Base-by-base conservation (phyloP, 2,113 vertebrate species). In the Onychorhynchus coronatus region DNA sequence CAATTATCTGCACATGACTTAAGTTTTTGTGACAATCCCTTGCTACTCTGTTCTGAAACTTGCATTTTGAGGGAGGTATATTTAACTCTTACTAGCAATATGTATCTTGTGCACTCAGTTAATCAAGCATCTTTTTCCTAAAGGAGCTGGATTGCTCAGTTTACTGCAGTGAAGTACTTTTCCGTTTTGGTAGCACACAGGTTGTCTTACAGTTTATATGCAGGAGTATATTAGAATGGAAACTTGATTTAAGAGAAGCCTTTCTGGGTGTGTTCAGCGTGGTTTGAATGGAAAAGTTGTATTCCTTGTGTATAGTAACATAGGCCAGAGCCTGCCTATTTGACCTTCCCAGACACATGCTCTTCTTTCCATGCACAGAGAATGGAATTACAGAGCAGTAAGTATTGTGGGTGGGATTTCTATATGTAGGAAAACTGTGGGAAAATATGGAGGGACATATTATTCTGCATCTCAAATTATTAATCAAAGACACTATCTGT, bases 21-120 rank as follows among this genome's bases (percentile, higher is more conserved):
- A 77, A 39, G 73, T 93, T 96, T 93, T 94, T 90, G 35, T 14
- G 65, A 79, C 91, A 95, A 94, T 95, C 93, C 89, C 84, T 72
- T 83, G 67, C 85, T 91, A 83, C 25, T 78, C 58, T 73, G 44
- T 78, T 85, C 85, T 88, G 52, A 59, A 95, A 68, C n/a, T 74
- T 89, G 62, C 37, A 22, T 96, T 91, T 73, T 72, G 77, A 88
- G 46, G 58, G 88, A 82, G 44, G 15, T 79, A 3, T 56, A 37
- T 65, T 65, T 91, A 91, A 85, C 62, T 72, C 62, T 62, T 82
- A 65, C 37, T 84, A 93, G 95, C 86, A 91, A 75, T 95, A 80
- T 49, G 16, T 75, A 72, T 62, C 50, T 84, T 91, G 18, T 83
- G 42, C 46, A 46, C 50, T 73, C 68, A 41, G 27, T 92, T 92